These are phyloP conservation scores for Ceratina japonica DNA, from an alignment of 1,140 invertebrate genomes.

Conservation along the genomic window DNA sequence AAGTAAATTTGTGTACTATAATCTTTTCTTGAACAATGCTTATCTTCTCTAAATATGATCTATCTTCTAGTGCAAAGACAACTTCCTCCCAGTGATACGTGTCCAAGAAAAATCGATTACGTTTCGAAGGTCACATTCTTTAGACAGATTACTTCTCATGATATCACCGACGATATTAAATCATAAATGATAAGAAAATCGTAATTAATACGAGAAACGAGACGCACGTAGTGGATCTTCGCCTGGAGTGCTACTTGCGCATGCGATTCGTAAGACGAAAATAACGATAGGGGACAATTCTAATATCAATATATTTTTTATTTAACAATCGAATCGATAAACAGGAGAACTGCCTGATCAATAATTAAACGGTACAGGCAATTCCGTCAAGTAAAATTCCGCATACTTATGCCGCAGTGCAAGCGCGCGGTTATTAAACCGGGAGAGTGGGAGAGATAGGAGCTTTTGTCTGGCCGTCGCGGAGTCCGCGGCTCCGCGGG, in stretches of 20 bases:
- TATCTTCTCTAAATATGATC: background rate
- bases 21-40: background rate
- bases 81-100: background rate
- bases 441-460: conserved; percentile 15
- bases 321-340: background rate
- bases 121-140: background rate
- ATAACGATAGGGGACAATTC: too few relatives aligned
- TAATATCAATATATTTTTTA: background rate
- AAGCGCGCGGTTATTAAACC: conserved; percentile 15
- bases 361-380: background rate
- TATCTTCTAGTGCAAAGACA: background rate
- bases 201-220: too few relatives aligned
- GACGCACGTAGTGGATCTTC: too few relatives aligned
- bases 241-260: too few relatives aligned
- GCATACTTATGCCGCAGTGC: background rate
- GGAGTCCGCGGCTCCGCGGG: too few relatives aligned
- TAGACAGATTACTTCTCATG: too few relatives aligned
- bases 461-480: background rate
- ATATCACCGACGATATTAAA: too few relatives aligned
- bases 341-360: background rate
- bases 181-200: too few relatives aligned
- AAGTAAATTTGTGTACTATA: background rate
- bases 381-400: background rate
- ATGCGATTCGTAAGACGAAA: too few relatives aligned
- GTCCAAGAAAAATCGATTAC: background rate